A percentile compares a stretch with the other conserved stretches of the same genome.
These are phyloP conservation scores for Taurulus bubalis DNA, from an alignment of 2,113 vertebrate genomes.

Conservation along the genomic window DNA sequence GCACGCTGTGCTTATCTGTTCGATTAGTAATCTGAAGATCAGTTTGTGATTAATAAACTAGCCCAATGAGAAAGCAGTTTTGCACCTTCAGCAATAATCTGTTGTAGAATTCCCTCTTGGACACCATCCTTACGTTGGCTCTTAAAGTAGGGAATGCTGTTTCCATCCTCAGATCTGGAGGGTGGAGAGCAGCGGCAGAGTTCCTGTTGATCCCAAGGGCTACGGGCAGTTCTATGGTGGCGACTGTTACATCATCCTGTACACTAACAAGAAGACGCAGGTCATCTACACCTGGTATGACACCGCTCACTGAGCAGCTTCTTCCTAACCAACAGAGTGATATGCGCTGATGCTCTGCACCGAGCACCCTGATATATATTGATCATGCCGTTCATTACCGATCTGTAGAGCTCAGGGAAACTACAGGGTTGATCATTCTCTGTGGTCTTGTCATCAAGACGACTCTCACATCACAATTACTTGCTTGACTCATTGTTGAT, in stretches of 20 bases:
- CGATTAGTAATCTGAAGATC: too few relatives aligned
- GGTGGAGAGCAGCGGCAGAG: constrained; percentile 87
- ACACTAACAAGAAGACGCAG: constrained; percentile 87
- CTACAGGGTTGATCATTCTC: too few relatives aligned
- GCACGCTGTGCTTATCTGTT: too few relatives aligned
- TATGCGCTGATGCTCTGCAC: background rate
- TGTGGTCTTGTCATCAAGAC: too few relatives aligned
- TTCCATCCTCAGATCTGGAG: constrained; percentile 88
- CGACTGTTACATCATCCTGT: constrained; percentile 94
- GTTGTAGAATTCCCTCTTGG: too few relatives aligned
- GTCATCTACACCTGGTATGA: constrained; percentile 94
- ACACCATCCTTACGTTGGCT: too few relatives aligned
- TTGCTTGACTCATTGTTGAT: too few relatives aligned
- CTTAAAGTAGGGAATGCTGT: constrained; percentile 4
- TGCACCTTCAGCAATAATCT: too few relatives aligned
- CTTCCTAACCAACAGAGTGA: background rate
- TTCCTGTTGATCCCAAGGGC: constrained; percentile 78
- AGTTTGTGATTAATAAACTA: too few relatives aligned
- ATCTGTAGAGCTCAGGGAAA: too few relatives aligned
- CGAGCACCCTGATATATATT: constrained; percentile 5
- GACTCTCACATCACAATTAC: too few relatives aligned
- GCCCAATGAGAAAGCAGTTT: too few relatives aligned
- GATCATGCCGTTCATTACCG: background rate
- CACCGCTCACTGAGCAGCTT: background rate
- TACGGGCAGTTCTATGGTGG: constrained; percentile 92